Evolutionary conservation across 2,888 invertebrate genomes (phyloP).

Genomic region (Halictus ligatus): DNA sequence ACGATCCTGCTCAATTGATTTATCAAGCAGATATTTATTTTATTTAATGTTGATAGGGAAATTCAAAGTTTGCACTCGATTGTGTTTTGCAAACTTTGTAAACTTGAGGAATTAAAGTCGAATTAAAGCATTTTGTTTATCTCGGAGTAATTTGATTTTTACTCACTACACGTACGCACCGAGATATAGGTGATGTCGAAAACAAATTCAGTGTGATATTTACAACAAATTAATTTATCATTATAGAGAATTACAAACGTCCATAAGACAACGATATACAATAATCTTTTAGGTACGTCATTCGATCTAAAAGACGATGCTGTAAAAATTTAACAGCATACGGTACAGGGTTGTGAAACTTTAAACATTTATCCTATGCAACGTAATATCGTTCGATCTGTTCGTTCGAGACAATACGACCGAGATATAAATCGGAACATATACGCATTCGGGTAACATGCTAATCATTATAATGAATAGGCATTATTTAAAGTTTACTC

Average conservation of each 20-base stretch:
- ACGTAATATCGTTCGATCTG: constrained; percentile 6
- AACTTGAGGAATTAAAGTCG: neutral
- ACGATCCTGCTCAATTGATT: neutral
- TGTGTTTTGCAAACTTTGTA: neutral
- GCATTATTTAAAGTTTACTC: neutral
- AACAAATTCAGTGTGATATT: constrained; percentile 24
- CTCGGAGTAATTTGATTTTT: neutral
- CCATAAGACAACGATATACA: constrained; percentile 62
- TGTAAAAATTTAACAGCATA: constrained; percentile 22
- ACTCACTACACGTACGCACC: too few species aligned
- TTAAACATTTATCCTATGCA: constrained; percentile 12
- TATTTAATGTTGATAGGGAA: neutral
- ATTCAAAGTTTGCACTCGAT: neutral
- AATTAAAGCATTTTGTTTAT: neutral
- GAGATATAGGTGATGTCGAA: neutral
- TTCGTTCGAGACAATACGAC: neutral
- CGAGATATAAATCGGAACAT: constrained; percentile 14
- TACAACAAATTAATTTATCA: constrained; percentile 63
- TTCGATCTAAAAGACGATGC: constrained; percentile 27
- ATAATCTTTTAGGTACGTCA: constrained; percentile 19
- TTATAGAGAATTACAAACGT: constrained; percentile 64
- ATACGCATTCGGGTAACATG: neutral
- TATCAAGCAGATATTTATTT: too few species aligned
- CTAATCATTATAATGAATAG: neutral
- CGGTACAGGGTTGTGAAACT: constrained; percentile 16